Conservation (phyloP, 2,113 vertebrate genomes). For the Guaruba guarouba region DNA sequence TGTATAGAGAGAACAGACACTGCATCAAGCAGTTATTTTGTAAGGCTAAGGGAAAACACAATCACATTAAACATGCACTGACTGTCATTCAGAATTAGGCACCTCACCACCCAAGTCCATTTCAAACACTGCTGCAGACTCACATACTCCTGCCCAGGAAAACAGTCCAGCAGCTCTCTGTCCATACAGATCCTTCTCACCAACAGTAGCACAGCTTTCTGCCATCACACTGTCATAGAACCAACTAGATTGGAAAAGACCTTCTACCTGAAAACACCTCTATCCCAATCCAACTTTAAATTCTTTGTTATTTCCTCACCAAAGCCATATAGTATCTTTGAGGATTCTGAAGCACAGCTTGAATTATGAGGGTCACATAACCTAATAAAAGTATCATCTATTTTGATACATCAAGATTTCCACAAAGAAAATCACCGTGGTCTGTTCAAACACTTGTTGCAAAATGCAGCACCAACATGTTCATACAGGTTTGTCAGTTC, state of each 20-base stretch:
- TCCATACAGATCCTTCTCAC: background rate
- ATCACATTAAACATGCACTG: too few relatives aligned
- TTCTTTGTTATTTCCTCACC: background rate
- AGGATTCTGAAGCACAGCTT: background rate
- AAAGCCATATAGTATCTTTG: background rate
- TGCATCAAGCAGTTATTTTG: background rate
- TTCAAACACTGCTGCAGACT: background rate
- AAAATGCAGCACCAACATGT: background rate
- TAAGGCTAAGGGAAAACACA: background rate
- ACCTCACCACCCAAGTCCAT: background rate
- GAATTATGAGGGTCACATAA: background rate
- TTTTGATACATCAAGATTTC: background rate
- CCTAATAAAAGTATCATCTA: background rate
- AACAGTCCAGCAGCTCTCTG: background rate
- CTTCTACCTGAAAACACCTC: background rate
- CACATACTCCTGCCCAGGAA: background rate
- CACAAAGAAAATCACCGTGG: rapidly evolving
- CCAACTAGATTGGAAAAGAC: background rate
- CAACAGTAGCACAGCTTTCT: background rate
- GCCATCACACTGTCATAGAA: background rate
- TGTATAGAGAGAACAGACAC: background rate
- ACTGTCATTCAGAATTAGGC: background rate
- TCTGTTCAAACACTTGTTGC: background rate
- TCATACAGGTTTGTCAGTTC: background rate
- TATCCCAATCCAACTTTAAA: rapidly evolving